Evolutionary conservation across 2,797 vertebrate genomes (phyloP).

Genomic region (Smutsia temminckii): DNA sequence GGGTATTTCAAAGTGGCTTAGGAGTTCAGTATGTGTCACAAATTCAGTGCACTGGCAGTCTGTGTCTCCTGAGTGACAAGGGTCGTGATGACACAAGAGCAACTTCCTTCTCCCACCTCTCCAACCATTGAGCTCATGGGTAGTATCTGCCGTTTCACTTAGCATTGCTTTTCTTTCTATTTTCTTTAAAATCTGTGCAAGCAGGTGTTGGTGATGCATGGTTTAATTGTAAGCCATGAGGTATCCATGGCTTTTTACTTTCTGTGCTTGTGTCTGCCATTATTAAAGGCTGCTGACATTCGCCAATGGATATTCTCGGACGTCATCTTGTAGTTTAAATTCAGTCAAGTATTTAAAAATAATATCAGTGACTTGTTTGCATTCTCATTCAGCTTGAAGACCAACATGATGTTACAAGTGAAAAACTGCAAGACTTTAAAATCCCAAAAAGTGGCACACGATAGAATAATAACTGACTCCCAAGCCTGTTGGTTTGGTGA

Average conservation of each 20-base stretch:
- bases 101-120: not conserved
- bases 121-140: rapidly evolving
- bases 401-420: not conserved
- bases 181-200: not conserved
- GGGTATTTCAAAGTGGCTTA: not conserved
- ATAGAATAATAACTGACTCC: not conserved
- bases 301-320: not conserved
- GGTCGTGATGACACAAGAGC: no score
- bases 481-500: not conserved
- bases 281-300: not conserved
- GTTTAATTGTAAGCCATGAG: not conserved
- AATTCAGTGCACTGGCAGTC: no score
- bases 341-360: not conserved
- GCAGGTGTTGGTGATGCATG: not conserved
- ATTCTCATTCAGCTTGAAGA: not conserved
- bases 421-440: not conserved
- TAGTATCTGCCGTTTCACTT: not conserved
- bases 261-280: not conserved
- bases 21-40: no score
- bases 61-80: not conserved
- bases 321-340: not conserved
- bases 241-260: not conserved
- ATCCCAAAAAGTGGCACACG: not conserved
- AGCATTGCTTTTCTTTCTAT: not conserved
- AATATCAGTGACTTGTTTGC: not conserved